These are phyloP conservation scores for Encarsia formosa DNA, from an alignment of 2,888 invertebrate species.

Conservation along the genomic window DNA sequence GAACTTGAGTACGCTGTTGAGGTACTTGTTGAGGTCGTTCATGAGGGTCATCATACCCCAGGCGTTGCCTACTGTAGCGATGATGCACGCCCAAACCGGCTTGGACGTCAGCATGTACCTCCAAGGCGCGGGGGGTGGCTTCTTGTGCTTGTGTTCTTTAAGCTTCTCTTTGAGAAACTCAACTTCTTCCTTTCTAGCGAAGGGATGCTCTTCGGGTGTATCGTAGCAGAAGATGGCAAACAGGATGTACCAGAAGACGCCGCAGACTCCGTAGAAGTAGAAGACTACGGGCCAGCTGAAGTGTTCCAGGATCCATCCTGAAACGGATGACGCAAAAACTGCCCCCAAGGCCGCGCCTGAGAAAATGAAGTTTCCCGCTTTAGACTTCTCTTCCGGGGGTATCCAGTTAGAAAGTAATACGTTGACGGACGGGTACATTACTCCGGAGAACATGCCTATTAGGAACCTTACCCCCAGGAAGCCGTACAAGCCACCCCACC, in stretches of 20 bases:
- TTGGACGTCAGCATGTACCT: slow-evolving; percentile 53
- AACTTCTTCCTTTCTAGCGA: slow-evolving; percentile 44
- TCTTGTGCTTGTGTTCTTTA: slow-evolving; percentile 36
- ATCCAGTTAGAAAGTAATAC: slow-evolving; percentile 78
- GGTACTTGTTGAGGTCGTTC: slow-evolving; percentile 50
- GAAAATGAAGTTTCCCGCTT: slow-evolving; percentile 74
- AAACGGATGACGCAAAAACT: slow-evolving; percentile 62
- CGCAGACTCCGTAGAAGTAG: slow-evolving; percentile 72
- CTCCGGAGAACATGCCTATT: slow-evolving; percentile 81
- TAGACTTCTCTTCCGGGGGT: slow-evolving; percentile 63
- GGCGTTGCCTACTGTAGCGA: slow-evolving; percentile 54
- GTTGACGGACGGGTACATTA: slow-evolving; percentile 79
- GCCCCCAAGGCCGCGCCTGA: slow-evolving; percentile 73
- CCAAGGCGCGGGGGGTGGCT: slow-evolving; percentile 44
- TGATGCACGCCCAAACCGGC: slow-evolving; percentile 71
- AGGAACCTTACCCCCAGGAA: slow-evolving; percentile 70
- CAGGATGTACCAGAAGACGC: slow-evolving; percentile 68
- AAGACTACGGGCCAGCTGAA: slow-evolving; percentile 73
- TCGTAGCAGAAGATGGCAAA: slow-evolving; percentile 55
- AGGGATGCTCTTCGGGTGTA: slow-evolving; percentile 47
- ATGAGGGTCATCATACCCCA: slow-evolving; percentile 48
- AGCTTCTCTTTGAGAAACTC: slow-evolving; percentile 41
- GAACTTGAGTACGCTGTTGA: slow-evolving; percentile 49
- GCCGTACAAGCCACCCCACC: slow-evolving; percentile 63
- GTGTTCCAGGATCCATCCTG: slow-evolving; percentile 65